Conservation (phyloP, 1,140 invertebrate species). For the Platyscapa corneri region DNA sequence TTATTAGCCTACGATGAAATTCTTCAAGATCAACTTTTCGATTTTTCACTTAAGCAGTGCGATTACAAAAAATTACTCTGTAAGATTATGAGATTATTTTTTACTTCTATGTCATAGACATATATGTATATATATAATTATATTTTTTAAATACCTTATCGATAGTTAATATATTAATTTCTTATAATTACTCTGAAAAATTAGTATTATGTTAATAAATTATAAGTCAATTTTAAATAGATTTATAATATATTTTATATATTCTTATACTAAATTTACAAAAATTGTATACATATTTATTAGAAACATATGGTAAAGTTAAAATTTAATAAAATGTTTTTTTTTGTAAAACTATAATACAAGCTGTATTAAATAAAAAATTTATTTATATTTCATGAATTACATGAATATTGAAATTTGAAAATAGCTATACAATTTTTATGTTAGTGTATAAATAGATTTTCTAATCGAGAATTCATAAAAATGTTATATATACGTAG, state of each 20-base stretch:
- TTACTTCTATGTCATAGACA: neutral
- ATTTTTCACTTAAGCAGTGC: constrained; percentile 64
- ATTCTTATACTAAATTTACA: too few relatives aligned
- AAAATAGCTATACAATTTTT: too few relatives aligned
- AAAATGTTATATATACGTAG: too few relatives aligned
- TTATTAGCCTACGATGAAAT: constrained; percentile 62
- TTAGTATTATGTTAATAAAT: neutral
- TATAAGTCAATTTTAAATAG: neutral
- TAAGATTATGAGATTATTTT: neutral
- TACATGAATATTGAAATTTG: too few relatives aligned
- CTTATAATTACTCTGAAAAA: neutral
- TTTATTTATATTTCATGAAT: neutral
- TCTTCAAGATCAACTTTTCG: constrained; percentile 61
- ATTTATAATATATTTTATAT: too few relatives aligned
- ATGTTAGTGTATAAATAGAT: too few relatives aligned
- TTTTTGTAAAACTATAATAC: neutral
- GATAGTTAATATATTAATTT: neutral
- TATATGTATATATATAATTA: too few relatives aligned
- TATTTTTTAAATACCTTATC: neutral
- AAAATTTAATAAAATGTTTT: neutral
- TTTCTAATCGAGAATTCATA: too few relatives aligned
- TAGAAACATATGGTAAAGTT: neutral
- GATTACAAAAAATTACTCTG: neutral
- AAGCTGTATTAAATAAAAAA: neutral
- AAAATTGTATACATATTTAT: too few relatives aligned